Conservation (phyloP, 2,888 invertebrate genomes). For the Drosophila ustulata region DNA sequence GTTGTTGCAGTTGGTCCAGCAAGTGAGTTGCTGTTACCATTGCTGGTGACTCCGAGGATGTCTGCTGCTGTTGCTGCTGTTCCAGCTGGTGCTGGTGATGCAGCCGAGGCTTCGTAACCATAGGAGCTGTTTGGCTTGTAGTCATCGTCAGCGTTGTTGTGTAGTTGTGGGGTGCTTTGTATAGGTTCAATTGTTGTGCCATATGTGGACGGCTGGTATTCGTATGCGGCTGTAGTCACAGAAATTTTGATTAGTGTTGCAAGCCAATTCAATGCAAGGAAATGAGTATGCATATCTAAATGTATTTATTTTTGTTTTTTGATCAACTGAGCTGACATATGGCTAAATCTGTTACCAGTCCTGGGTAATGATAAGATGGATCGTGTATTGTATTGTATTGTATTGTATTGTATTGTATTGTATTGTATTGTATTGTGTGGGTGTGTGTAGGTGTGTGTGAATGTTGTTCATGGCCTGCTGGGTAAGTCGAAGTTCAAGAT, state of each 20-base stretch:
- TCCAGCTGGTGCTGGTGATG: constrained; percentile 42
- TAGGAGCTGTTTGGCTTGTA: constrained; percentile 67
- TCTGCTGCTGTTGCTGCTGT: constrained; percentile 45
- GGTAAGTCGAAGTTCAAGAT: constrained; percentile 14
- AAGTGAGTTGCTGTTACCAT: constrained; percentile 40
- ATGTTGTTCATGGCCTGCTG: neutral
- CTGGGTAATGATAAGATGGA: constrained; percentile 14
- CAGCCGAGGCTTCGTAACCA: constrained; percentile 66
- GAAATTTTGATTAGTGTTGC: constrained; percentile 72
- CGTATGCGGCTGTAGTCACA: constrained; percentile 82
- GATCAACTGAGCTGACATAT: constrained; percentile 3
- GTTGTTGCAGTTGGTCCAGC: constrained; percentile 35
- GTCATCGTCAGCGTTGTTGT: constrained; percentile 69
- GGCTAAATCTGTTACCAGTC: constrained; percentile 2
- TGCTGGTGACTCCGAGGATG: constrained; percentile 50
- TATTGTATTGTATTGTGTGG: constrained; percentile 7
- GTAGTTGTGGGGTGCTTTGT: constrained; percentile 73
- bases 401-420: constrained; percentile 6
- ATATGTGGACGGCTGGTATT: constrained; percentile 84
- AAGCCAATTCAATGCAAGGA: constrained; percentile 56
- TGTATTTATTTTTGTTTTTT: neutral
- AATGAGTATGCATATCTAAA: constrained; percentile 2
- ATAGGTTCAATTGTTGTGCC: constrained; percentile 81
- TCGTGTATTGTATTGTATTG: constrained; percentile 4
- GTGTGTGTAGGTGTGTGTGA: constrained; percentile 18